Evolutionary conservation across 2,113 vertebrate genomes (phyloP).

Genomic region (Genyomyrus donnyi): DNA sequence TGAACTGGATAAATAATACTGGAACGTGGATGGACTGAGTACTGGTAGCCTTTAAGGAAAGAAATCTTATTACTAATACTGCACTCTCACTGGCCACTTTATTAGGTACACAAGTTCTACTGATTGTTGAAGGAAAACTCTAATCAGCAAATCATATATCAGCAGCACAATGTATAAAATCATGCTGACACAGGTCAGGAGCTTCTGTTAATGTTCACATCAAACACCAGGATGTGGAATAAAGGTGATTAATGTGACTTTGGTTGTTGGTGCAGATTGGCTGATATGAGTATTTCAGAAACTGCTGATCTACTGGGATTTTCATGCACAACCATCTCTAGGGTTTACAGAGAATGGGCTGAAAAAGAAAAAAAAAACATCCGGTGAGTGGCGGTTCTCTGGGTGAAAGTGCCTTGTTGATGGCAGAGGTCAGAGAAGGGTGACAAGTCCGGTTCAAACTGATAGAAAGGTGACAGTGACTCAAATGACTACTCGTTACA

Average conservation of each 20-base stretch:
- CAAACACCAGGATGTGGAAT: neutral
- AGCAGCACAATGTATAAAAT: neutral
- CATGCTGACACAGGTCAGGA: neutral
- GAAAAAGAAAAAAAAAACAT: neutral
- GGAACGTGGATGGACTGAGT: neutral
- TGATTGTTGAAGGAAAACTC: neutral
- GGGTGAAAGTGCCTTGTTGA: neutral
- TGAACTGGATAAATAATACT: neutral
- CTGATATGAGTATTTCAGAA: neutral
- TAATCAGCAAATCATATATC: neutral
- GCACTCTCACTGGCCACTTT: neutral
- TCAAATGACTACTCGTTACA: neutral
- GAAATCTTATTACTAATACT: neutral
- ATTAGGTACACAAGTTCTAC: neutral
- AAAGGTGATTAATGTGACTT: neutral
- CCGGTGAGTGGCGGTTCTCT: neutral
- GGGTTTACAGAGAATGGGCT: neutral
- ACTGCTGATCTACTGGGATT: neutral
- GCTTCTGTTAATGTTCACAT: neutral
- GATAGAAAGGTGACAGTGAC: neutral
- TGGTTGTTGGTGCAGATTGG: neutral
- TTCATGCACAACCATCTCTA: neutral
- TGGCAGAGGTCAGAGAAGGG: neutral
- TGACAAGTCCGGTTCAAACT: neutral
- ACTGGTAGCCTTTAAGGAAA: neutral